Evolutionary conservation across 1,140 invertebrate genomes (phyloP), one percentile per base, ranked within the genome.

Genomic region (Subanguina moxae): DNA sequence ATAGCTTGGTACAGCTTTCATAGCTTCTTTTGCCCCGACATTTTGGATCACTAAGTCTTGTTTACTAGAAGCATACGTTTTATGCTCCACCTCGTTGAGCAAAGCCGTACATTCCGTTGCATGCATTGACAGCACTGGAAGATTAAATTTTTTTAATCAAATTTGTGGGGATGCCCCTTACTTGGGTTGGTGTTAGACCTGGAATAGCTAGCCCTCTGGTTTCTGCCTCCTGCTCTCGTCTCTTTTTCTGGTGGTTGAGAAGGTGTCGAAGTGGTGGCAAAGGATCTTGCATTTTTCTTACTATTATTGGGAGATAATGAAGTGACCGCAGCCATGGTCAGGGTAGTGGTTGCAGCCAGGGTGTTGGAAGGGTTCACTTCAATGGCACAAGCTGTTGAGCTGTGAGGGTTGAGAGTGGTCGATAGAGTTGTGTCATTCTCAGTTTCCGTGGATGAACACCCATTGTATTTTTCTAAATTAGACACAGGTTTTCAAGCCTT

Each of bases 341-440:
- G 48, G 3, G 48, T 21, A 15, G 48, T 52, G 48, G 3, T 52
- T 8, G 48, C 48, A 7, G 48, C 48, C 3, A 52, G 23, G 23
- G 48, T 52, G 23, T 15, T 52, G 3, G 48, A 52, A 25, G 48
- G 48, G 23, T 7, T 19, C 17, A 7, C 3, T 15, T 52, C 48
- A 21, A 15, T 5, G 8, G 23, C 15, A 15, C 23, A 52, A 25
- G n/a, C 17, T 3, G 48, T 52, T 7, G 48, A 25, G 32, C 32
- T 38, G 32, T 3, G 32, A 52, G 48, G 48, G 23, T 52, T 52
- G 48, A 15, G 48, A 21, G 48, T 52, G 3, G 15, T 52, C 3
- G 48, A 52, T 25, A 52, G n/a, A 21, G 48, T 52, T 25, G 48
- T 52, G 48, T 52, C 48, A 52, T 52, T 52, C n/a, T 52, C 48